phyloP scores from a whole-genome alignment of 2,888 invertebrate species.

The Gastrophysa polygoni region DNA sequence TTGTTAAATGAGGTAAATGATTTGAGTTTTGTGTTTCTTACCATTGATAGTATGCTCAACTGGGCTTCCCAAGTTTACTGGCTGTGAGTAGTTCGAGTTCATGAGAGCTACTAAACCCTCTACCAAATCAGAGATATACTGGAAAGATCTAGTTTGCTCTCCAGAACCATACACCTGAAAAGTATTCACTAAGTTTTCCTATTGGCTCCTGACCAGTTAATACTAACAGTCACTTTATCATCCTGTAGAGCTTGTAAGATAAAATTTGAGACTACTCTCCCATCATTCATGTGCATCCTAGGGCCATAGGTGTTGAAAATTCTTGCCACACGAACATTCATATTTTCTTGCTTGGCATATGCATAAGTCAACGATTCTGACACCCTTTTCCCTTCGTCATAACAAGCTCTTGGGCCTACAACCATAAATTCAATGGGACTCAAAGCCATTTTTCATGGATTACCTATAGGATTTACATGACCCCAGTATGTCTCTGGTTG shows the following conservation, averaged over 20 bases:
- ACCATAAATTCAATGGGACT: too few relatives aligned
- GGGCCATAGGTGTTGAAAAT: conserved; percentile 99
- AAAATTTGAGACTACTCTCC: conserved; percentile 98
- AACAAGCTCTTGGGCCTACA: conserved; percentile 88
- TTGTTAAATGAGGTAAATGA: not conserved
- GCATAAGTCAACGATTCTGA: conserved; percentile 96
- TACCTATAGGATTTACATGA: conserved; percentile 97
- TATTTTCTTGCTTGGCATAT: conserved; percentile 96
- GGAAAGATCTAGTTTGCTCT: conserved; percentile 94
- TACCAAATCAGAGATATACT: conserved; percentile 96
- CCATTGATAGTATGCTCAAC: conserved; percentile 95
- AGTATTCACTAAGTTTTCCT: conserved; percentile 14
- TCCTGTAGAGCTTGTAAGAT: conserved; percentile 95
- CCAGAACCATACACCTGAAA: conserved; percentile 82
- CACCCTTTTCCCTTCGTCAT: conserved; percentile 99
- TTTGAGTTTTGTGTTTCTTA: conserved; percentile 48
- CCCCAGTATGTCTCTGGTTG: conserved; percentile 99
- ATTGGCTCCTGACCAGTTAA: not conserved
- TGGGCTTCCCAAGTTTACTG: conserved; percentile 97
- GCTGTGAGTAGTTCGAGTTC: conserved; percentile 91
- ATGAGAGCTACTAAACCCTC: conserved; percentile 92
- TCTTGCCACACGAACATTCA: conserved; percentile 93
- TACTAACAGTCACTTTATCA: conserved; percentile 85
- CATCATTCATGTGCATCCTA: conserved; percentile 98
- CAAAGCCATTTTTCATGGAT: not conserved